A percentile compares a stretch with the other conserved stretches of the same genome.
Evolutionary conservation across 2,113 vertebrate genomes (phyloP).

Genomic region (Zosterops pallidus): DNA sequence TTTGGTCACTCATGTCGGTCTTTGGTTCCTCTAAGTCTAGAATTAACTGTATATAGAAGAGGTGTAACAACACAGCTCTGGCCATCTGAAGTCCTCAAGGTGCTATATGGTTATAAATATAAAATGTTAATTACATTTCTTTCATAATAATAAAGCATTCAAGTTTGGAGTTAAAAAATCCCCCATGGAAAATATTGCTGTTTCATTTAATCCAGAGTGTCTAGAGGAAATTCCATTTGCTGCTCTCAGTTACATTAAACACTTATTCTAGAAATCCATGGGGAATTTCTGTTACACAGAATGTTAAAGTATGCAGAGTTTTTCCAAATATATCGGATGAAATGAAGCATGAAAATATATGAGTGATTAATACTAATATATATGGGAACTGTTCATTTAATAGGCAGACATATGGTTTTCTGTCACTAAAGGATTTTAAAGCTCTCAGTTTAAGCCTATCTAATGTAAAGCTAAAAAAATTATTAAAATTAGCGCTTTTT

Average conservation of each 20-base stretch:
- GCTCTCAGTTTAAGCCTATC: not conserved
- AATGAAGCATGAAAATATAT: conserved; percentile 7
- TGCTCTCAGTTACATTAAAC: not conserved
- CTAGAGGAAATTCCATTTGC: not conserved
- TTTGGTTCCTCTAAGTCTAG: not conserved
- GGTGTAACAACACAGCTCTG: not conserved
- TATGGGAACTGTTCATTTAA: not conserved
- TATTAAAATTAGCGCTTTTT: not conserved
- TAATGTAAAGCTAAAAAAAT: not conserved
- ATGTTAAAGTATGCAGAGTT: not conserved
- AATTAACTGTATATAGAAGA: not conserved
- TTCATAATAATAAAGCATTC: not conserved
- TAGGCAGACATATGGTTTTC: not conserved
- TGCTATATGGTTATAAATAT: not conserved
- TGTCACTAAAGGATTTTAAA: not conserved
- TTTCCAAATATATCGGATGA: not conserved
- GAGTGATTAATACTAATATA: not conserved
- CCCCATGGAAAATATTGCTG: not conserved
- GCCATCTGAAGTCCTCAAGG: not conserved
- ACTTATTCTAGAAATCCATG: not conserved
- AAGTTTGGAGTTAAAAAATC: not conserved
- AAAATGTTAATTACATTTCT: conserved; percentile 12
- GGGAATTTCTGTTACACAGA: not conserved
- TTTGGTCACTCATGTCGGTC: not conserved
- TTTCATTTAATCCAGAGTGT: conserved; percentile 8